These are phyloP conservation scores for Calcarius lapponicus DNA, from an alignment of 2,797 vertebrate genomes.

Conservation along the genomic window DNA sequence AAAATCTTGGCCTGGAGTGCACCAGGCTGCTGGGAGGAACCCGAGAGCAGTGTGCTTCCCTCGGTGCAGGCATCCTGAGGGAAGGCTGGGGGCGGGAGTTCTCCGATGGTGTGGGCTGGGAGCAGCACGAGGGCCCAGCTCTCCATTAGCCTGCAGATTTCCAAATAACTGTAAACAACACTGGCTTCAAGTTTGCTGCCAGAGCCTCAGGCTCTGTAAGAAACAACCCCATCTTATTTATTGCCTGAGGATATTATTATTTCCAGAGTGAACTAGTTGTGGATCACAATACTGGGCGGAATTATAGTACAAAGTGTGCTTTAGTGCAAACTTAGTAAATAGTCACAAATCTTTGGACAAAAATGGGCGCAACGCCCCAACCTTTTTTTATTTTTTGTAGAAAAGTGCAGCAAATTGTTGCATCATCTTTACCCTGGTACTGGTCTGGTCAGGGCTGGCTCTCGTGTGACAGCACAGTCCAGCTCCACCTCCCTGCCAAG, in stretches of 20 bases:
- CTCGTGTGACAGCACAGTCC: rapidly evolving
- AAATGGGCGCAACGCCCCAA: background rate
- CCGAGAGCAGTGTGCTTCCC: background rate
- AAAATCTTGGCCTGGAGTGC: background rate
- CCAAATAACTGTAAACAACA: background rate
- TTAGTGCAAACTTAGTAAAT: constrained; percentile 23
- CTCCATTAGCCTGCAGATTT: background rate
- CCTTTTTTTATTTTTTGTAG: background rate
- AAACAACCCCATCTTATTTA: background rate
- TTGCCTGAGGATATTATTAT: constrained; percentile 27
- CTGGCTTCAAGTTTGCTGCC: constrained; percentile 5
- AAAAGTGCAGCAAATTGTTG: background rate
- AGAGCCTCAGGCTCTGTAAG: constrained; percentile 6
- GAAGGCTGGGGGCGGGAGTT: background rate
- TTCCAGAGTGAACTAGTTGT: background rate
- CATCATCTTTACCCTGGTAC: background rate
- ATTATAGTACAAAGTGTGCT: background rate
- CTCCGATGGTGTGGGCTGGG: background rate
- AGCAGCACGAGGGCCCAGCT: background rate
- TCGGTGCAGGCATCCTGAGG: rapidly evolving
- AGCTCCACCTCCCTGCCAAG: background rate
- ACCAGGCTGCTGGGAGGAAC: background rate
- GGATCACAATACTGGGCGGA: background rate
- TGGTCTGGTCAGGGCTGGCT: background rate
- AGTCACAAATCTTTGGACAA: constrained; percentile 2